Conservation (phyloP, 2,797 vertebrate species). For the Intellagama lesueurii region DNA sequence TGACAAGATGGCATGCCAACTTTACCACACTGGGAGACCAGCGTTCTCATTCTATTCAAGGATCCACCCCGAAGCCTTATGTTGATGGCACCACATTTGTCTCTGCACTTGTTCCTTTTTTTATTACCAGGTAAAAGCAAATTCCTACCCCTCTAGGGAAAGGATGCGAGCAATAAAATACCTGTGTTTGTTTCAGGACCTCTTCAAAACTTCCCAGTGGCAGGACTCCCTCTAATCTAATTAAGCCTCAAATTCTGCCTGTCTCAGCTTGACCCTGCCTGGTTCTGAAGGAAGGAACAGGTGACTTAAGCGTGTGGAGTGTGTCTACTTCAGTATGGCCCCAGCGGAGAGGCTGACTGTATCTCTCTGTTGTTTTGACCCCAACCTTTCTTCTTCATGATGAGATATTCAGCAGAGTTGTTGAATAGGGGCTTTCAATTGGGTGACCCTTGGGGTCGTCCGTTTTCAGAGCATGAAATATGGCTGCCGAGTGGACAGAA, state of each 20-base stretch:
- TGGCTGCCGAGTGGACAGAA: slow-evolving; percentile 80
- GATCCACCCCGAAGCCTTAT: too few species aligned
- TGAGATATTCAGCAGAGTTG: slow-evolving; percentile 81
- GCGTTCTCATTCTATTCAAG: too few species aligned
- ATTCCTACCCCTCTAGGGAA: too few species aligned
- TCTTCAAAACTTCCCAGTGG: slow-evolving; percentile 66
- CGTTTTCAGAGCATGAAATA: slow-evolving; percentile 90
- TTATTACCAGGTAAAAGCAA: too few species aligned
- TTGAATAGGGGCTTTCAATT: slow-evolving; percentile 90
- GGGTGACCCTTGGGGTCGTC: slow-evolving; percentile 86
- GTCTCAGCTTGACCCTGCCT: slow-evolving; percentile 63
- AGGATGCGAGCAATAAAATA: not conserved
- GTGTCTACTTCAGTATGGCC: slow-evolving; percentile 28
- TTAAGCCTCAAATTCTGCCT: slow-evolving; percentile 59
- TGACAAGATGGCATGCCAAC: too few species aligned
- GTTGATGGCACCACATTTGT: too few species aligned
- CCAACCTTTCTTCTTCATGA: slow-evolving; percentile 73
- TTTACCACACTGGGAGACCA: too few species aligned
- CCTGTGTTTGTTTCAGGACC: slow-evolving; percentile 50
- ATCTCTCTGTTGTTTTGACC: slow-evolving; percentile 87
- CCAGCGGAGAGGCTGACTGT: slow-evolving; percentile 69
- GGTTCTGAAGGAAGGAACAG: slow-evolving; percentile 66
- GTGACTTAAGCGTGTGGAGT: slow-evolving; percentile 61
- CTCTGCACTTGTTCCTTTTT: too few species aligned
- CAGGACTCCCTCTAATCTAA: slow-evolving; percentile 68